Conservation (phyloP, 2,888 invertebrate species). For the Sphaeridia pumilis region DNA sequence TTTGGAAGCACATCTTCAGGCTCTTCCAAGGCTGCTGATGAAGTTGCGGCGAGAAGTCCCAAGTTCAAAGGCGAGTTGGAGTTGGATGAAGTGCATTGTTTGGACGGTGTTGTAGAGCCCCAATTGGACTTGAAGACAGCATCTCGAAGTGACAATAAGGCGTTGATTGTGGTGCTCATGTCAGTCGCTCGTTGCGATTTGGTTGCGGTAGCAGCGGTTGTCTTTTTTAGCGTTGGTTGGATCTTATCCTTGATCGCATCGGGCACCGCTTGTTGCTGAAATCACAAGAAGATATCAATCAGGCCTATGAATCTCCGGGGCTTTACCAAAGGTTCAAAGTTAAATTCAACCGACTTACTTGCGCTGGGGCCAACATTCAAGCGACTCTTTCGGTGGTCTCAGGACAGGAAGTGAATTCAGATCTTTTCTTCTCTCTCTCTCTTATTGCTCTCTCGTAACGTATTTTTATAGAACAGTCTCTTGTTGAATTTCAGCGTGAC, state of each 20-base stretch:
- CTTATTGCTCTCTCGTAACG: too few species aligned
- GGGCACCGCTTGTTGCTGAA: not conserved
- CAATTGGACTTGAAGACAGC: constrained; percentile 8
- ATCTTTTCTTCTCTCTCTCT: too few species aligned
- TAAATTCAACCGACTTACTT: not conserved
- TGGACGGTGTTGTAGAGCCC: constrained; percentile 4
- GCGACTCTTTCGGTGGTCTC: not conserved
- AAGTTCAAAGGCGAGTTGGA: constrained; percentile 4
- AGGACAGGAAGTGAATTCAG: too few species aligned
- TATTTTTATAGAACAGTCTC: too few species aligned
- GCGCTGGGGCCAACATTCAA: constrained; percentile 1
- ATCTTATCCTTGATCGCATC: constrained; percentile 1
- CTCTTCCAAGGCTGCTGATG: constrained; percentile 5
- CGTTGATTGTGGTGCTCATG: constrained; percentile 14
- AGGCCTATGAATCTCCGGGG: not conserved
- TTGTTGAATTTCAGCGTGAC: too few species aligned
- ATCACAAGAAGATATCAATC: not conserved
- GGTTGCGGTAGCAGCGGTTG: too few species aligned
- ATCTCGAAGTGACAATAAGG: constrained; percentile 10
- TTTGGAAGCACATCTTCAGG: not conserved
- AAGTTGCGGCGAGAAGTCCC: constrained; percentile 8
- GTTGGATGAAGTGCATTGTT: constrained; percentile 1
- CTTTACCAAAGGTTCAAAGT: not conserved
- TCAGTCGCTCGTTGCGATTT: not conserved
- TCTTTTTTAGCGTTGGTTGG: not conserved